phyloP scores from a whole-genome alignment of 2,888 invertebrate species.

The Hydropsyche betteni region DNA sequence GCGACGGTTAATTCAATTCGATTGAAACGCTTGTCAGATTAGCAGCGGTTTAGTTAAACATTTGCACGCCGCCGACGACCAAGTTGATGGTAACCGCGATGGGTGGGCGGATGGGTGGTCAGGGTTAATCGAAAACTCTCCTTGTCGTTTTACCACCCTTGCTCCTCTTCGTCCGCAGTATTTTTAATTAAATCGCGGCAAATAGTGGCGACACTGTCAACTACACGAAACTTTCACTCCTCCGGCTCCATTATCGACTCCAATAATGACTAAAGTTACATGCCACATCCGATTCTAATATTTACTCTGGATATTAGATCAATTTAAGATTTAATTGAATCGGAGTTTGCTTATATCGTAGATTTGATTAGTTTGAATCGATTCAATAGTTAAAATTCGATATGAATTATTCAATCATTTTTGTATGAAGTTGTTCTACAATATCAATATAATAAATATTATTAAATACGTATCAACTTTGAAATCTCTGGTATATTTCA shows the following conservation, averaged over 20 bases:
- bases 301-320: no score
- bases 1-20: conserved; percentile 6
- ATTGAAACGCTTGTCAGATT: conserved; percentile 13
- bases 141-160: background rate
- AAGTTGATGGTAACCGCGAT: no score
- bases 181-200: conserved; percentile 27
- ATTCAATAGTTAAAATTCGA: no score
- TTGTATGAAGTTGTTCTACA: no score
- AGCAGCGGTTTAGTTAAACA: conserved; percentile 22
- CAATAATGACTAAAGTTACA: conserved; percentile 20
- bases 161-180: background rate
- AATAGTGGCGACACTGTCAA: conserved; percentile 31
- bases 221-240: conserved; percentile 11
- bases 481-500: no score
- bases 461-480: no score
- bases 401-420: no score
- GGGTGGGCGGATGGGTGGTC: background rate
- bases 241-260: conserved; percentile 13
- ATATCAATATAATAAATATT: no score
- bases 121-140: conserved; percentile 20
- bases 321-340: no score
- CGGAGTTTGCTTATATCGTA: no score
- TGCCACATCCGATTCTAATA: background rate
- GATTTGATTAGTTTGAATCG: no score
- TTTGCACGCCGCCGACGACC: background rate